These are phyloP conservation scores for Thyatira batis DNA, from an alignment of 2,888 invertebrate species.

Conservation along the genomic window DNA sequence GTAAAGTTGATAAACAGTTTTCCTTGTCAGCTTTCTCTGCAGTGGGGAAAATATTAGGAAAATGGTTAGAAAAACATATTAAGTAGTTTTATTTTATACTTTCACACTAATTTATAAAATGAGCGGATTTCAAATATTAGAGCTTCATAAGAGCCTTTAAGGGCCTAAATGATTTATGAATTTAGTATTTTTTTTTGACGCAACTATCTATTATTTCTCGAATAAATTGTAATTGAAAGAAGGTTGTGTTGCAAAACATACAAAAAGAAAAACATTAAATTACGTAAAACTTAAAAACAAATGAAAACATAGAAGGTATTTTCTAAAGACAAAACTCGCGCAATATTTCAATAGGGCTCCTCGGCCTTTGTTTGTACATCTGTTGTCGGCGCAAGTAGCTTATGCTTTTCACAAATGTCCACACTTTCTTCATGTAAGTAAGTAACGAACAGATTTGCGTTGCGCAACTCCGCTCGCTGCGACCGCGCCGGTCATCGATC, in stretches of 20 bases:
- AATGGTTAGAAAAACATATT: background rate
- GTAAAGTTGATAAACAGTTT: conserved; percentile 1
- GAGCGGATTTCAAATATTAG: too few relatives aligned
- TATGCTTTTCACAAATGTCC: conserved; percentile 20
- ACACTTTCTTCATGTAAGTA: conserved; percentile 56
- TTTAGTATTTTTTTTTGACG: too few relatives aligned
- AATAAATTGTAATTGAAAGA: too few relatives aligned
- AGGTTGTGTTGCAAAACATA: too few relatives aligned
- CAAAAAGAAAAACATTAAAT: too few relatives aligned
- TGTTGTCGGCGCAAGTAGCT: conserved; percentile 14
- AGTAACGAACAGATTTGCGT: conserved; percentile 34
- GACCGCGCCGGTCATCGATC: conserved; percentile 51
- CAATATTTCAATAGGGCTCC: background rate
- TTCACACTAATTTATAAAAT: too few relatives aligned
- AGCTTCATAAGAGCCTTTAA: too few relatives aligned
- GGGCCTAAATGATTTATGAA: too few relatives aligned
- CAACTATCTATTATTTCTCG: too few relatives aligned
- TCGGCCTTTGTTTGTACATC: background rate
- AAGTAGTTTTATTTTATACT: too few relatives aligned
- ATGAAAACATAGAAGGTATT: background rate
- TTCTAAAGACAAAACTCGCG: background rate
- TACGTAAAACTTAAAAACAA: background rate
- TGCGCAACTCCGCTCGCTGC: conserved; percentile 59
- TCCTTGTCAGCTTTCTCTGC: conserved; percentile 5
- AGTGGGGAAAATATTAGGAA: background rate